Evolutionary conservation across 2,888 invertebrate genomes (phyloP), one percentile per base, ranked within the genome.

Genomic region (Sylvicola fuscatus): DNA sequence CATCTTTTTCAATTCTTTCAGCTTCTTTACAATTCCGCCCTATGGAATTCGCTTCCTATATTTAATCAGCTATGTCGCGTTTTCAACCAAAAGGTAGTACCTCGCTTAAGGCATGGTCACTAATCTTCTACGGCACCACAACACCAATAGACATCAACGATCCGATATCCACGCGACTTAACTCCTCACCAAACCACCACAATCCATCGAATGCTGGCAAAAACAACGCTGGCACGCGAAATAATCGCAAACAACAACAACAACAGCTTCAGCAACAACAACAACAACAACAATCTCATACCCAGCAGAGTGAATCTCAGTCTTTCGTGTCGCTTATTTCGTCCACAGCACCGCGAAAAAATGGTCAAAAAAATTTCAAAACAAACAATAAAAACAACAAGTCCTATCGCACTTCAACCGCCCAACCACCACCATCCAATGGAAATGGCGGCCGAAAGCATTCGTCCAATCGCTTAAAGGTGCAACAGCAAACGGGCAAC

Each of bases 41-140:
- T n/a, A n/a, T n/a, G n/a, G n/a, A n/a, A n/a, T n/a, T n/a, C 21
- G 8, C 21, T 21, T 21, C 21, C 21, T 21, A 21, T 21, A 8
- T 21, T 21, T 21, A 21, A n/a, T n/a, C n/a, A n/a, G n/a, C n/a
- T n/a, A n/a, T n/a, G n/a, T n/a, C n/a, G n/a, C 21, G 8, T 6
- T 21, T 21, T 21, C 21, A n/a, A n/a, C n/a, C n/a, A n/a, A n/a
- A 21, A 86, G 86, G 83, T 60, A 75, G 84, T 56, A 87, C 87
- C 40, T 75, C 80, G 43, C 70, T 93, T 48, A 81, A 84, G 64
- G 84, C 83, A 56, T 93, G 92, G 93, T 82, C 87, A 41, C 68
- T 93, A 55, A 78, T 86, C 52, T 71, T 92, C 55, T 87, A 90
- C 58, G 93, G 93, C 47, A 92, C 92, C 39, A 75, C 54, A 26